phyloP scores from a whole-genome alignment of 2,113 vertebrate species.

The Lepisosteus osseus region DNA sequence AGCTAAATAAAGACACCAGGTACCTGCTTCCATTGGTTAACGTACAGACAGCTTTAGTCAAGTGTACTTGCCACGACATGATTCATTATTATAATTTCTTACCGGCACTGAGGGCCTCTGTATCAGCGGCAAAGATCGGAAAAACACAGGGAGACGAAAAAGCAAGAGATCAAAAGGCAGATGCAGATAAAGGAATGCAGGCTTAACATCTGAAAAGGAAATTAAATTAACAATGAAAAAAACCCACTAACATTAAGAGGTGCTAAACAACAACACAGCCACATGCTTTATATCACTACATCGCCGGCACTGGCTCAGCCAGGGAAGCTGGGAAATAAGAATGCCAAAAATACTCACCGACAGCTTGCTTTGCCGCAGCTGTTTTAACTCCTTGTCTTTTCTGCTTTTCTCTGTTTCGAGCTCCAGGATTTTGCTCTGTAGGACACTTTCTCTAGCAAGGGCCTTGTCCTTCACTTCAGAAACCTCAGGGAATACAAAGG shows the following conservation, averaged over 20 bases:
- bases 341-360: constrained; percentile 39
- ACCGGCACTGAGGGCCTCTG: no score
- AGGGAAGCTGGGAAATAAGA: not conserved
- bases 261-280: not conserved
- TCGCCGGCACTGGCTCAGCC: not conserved
- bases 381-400: constrained; percentile 65
- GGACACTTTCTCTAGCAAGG: constrained; percentile 55
- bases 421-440: constrained; percentile 69
- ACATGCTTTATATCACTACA: not conserved
- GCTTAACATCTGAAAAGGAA: not conserved
- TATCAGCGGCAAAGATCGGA: no score
- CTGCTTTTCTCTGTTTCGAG: constrained; percentile 74
- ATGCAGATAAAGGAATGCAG: no score
- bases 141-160: no score
- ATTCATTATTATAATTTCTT: no score
- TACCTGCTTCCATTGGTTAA: no score
- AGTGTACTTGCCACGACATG: no score
- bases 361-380: constrained; percentile 55
- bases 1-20: no score
- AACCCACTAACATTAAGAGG: not conserved
- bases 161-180: no score
- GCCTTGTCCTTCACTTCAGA: constrained; percentile 67
- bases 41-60: no score
- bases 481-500: constrained; percentile 61
- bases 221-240: not conserved